Conservation (phyloP, 2,888 invertebrate genomes). For the Rhagonycha fulva region DNA sequence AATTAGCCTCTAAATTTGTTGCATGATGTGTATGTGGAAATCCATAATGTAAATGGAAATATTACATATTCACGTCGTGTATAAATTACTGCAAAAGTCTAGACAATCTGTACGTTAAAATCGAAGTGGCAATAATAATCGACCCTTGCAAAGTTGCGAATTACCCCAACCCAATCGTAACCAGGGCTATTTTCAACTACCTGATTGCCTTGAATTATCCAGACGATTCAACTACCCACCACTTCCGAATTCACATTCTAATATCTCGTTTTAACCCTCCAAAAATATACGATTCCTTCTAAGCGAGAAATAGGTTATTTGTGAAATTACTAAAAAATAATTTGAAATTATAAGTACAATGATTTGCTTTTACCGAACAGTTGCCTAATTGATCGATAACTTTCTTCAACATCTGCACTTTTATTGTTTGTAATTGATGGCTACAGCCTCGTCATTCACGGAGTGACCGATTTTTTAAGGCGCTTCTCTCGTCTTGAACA, state of each 20-base stretch:
- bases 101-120: neutral
- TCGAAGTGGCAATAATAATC: neutral
- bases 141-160: neutral
- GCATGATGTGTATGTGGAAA: neutral
- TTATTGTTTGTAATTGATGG: too few species aligned
- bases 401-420: neutral
- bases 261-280: neutral
- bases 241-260: neutral
- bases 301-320: neutral
- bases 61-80: neutral
- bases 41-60: neutral
- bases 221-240: neutral
- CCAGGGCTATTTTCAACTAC: neutral
- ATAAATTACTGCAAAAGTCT: neutral
- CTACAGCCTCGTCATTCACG: too few species aligned
- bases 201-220: neutral
- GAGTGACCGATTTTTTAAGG: too few species aligned
- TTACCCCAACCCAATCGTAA: neutral
- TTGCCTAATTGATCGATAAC: neutral
- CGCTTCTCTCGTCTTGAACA: too few species aligned
- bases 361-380: neutral
- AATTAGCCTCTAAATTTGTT: neutral
- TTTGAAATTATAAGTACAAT: neutral
- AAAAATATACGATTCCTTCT: neutral
- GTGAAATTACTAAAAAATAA: neutral